Conservation (phyloP, 1,140 invertebrate genomes). For the Drosophila takahashii region DNA sequence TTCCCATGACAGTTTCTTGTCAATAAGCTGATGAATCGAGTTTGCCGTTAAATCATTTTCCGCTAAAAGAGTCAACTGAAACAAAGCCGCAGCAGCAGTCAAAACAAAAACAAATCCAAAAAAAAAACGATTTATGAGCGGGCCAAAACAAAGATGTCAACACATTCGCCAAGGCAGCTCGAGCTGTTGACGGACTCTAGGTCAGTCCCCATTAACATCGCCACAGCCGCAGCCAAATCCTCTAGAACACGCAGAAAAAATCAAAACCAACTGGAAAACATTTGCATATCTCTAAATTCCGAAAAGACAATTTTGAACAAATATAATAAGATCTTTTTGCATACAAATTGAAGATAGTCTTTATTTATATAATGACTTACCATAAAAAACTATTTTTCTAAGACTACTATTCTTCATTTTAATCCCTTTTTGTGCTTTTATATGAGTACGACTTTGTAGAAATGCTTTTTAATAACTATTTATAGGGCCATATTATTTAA, state of each 20-base stretch:
- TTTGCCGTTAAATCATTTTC: slow-evolving; percentile 45
- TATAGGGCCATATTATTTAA: not conserved
- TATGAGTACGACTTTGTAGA: too few relatives aligned
- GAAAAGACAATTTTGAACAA: too few relatives aligned
- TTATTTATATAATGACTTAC: too few relatives aligned
- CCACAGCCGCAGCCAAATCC: slow-evolving; percentile 18
- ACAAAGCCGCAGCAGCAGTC: slow-evolving; percentile 29
- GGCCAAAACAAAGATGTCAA: slow-evolving; percentile 46
- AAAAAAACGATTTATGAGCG: slow-evolving; percentile 46
- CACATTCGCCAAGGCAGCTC: slow-evolving; percentile 33
- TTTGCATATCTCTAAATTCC: not conserved
- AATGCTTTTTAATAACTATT: too few relatives aligned
- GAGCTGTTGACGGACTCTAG: slow-evolving; percentile 52
- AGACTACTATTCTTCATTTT: too few relatives aligned
- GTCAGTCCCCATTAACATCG: slow-evolving; percentile 34
- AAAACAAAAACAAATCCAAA: slow-evolving; percentile 33
- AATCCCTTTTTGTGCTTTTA: too few relatives aligned
- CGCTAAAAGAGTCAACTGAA: slow-evolving; percentile 26
- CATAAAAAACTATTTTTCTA: too few relatives aligned
- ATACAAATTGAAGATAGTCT: too few relatives aligned
- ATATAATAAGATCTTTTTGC: too few relatives aligned
- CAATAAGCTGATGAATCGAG: slow-evolving; percentile 73
- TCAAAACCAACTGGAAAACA: not conserved
- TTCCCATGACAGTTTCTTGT: slow-evolving; percentile 50
- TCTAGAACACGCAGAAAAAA: slow-evolving; percentile 1